These are phyloP conservation scores for Phocides pigmalion DNA, from an alignment of 1,140 invertebrate genomes.

Conservation along the genomic window DNA sequence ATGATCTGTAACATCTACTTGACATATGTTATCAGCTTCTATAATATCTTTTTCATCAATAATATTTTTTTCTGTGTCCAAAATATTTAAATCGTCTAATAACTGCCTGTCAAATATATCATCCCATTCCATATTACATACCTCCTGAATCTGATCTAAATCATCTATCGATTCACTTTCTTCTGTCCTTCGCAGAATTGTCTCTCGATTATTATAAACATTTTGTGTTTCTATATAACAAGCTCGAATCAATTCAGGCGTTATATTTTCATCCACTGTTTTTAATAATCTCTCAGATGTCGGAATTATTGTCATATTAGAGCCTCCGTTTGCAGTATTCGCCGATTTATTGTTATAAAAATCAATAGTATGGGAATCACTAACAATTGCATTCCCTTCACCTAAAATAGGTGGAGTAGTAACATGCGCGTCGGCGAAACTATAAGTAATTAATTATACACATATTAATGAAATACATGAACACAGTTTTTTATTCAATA, in stretches of 20 bases:
- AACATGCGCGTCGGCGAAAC: conserved; percentile 1
- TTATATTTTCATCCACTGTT: neutral
- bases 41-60: neutral
- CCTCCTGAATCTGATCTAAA: neutral
- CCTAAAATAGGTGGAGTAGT: neutral
- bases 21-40: neutral
- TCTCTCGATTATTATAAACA: neutral
- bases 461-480: too few species aligned
- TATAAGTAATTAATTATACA: conserved; percentile 6
- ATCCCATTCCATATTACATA: conserved; percentile 45
- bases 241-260: neutral
- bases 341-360: neutral
- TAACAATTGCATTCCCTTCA: neutral
- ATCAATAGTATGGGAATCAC: neutral
- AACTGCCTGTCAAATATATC: conserved; percentile 62
- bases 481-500: too few species aligned
- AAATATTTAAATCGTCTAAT: conserved; percentile 35
- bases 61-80: conserved; percentile 12
- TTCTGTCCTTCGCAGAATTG: neutral
- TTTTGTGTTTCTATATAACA: neutral
- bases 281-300: conserved; percentile 13
- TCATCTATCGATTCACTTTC: neutral
- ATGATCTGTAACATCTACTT: neutral
- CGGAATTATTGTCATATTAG: neutral
- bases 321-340: neutral